Evolutionary conservation across 1,140 invertebrate species (phyloP).

Genomic region (Diorhabda carinulata): DNA sequence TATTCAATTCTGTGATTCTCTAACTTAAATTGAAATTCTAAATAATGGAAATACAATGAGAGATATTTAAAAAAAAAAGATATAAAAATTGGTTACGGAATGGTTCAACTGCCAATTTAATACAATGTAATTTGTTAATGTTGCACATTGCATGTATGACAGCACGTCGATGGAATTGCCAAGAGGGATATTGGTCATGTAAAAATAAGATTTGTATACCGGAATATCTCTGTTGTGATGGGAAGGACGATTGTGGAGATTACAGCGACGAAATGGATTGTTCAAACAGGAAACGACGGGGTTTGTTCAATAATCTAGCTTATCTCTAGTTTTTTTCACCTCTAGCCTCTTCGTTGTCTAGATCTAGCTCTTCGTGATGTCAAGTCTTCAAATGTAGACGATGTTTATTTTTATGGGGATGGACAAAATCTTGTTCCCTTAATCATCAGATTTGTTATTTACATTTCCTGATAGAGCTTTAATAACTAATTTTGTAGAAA

Average conservation of each 20-base stretch:
- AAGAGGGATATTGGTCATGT: constrained; percentile 58
- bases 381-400: constrained; percentile 21
- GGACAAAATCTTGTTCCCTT: not conserved
- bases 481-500: not conserved
- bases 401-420: constrained; percentile 7
- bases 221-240: constrained; percentile 62
- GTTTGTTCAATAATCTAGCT: constrained; percentile 39
- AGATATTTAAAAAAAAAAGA: no score
- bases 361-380: constrained; percentile 19
- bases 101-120: not conserved
- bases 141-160: constrained; percentile 34
- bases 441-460: constrained; percentile 1
- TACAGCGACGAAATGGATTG: constrained; percentile 69
- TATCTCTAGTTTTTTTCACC: constrained; percentile 1
- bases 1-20: no score
- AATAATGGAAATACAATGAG: no score
- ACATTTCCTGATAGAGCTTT: not conserved
- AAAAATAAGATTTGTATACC: constrained; percentile 59
- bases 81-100: no score
- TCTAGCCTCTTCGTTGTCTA: constrained; percentile 6
- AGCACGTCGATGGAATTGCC: constrained; percentile 41
- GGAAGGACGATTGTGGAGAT: constrained; percentile 64
- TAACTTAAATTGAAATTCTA: no score
- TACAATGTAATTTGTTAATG: constrained; percentile 8
- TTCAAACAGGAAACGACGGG: constrained; percentile 42